Base-by-base conservation (phyloP, 92 coral and sea anemone genomes). In the Umimayanthus kanabou region DNA sequence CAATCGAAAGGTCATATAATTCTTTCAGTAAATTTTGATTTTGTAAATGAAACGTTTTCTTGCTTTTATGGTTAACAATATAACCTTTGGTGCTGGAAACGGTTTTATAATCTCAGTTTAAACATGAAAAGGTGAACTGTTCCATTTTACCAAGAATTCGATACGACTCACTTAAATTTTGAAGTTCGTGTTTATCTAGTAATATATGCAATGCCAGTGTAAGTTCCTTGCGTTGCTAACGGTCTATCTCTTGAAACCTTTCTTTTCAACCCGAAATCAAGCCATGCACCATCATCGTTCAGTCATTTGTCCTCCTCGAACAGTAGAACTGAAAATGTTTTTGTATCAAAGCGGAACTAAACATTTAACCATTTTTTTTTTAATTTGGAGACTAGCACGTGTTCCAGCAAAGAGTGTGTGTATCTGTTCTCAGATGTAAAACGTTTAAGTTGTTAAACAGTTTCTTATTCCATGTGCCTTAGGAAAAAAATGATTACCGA, bases 401-500 rank as follows among this genome's bases (percentile, higher is more conserved):
- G 58, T 6, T 47, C 37, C 37, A 33, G 37, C 50, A 77, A 47
- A 77, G 15, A 2, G 28, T 45, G 4, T 42, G 53, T 25, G 15
- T 47, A 20, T 45, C 39, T 78, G 39, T 78, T 78, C 25, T 78
- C 82, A 78, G 81, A 77, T 6, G 42, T 22, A 39, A 43, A 79
- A 57, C 39, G 4, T 79, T 79, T 26, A 26, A 16, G 23, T 4
- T 33, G 20, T 37, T 73, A 15, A 33, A 73, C 1, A 11, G 4
- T 23, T 76, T 33, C 37, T 22, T 43, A 22, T 43, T 20, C 23
- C 58, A 76, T n/a, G 61, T 76, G 80, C 8, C 13, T 28, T 50
- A 11, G 39, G 8, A 26, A 30, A 78, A 49, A 26, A 6, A 11
- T 78, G 37, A 20, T n/a, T n/a, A 53, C 58, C 23, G 30, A 33